These are phyloP conservation scores for Eremophila alpestris DNA, from an alignment of 2,797 vertebrate genomes.

Conservation along the genomic window DNA sequence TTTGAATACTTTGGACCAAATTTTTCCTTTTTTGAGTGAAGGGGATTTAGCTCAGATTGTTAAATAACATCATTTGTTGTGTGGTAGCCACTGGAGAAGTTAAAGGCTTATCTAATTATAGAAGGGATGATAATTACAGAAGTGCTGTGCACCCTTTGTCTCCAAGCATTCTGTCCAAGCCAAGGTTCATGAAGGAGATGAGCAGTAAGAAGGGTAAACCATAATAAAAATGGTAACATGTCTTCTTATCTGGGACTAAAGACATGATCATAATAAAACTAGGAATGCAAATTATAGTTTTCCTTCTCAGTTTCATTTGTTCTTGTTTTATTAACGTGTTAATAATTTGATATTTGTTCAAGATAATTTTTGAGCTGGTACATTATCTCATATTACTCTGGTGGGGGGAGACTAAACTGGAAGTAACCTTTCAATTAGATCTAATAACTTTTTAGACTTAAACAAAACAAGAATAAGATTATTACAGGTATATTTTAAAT, in stretches of 20 bases:
- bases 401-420: neutral
- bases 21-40: neutral
- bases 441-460: neutral
- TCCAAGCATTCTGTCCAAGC: neutral
- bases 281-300: neutral
- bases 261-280: neutral
- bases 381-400: neutral
- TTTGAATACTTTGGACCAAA: neutral
- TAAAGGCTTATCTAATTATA: neutral
- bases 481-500: neutral
- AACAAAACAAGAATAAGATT: neutral
- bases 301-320: neutral
- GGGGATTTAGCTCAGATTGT: neutral
- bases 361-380: neutral
- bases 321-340: neutral
- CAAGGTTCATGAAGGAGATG: neutral
- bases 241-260: neutral
- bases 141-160: neutral
- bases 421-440: neutral
- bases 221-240: neutral
- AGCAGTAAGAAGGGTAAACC: neutral
- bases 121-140: neutral
- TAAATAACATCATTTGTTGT: neutral
- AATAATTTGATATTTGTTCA: neutral
- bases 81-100: neutral